Conservation (phyloP, 37 sponge, comb jelly and placozoan genomes). For the Aplysina aerophoba region DNA sequence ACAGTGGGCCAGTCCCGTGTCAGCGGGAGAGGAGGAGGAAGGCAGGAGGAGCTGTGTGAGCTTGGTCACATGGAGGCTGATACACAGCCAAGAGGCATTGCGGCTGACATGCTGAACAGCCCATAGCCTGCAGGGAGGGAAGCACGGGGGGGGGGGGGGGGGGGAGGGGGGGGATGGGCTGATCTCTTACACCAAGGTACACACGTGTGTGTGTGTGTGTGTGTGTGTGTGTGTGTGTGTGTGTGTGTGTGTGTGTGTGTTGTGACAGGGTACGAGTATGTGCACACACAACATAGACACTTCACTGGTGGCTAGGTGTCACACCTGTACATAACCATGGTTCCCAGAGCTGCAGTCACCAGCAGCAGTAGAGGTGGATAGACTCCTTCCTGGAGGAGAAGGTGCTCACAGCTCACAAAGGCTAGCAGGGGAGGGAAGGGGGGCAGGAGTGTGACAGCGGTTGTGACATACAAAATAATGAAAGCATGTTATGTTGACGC, state of each 20-base stretch:
- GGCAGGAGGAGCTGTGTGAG: slow-evolving; percentile 60
- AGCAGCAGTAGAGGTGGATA: slow-evolving; percentile 16
- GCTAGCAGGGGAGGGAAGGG: background rate
- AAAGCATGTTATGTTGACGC: no score
- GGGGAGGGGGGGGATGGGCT: background rate
- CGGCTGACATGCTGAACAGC: background rate
- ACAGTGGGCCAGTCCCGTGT: background rate
- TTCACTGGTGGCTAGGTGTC: no score
- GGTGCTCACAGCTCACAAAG: slow-evolving; percentile 27
- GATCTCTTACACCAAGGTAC: no score
- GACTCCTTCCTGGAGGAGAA: background rate
- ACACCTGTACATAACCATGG: slow-evolving; percentile 16
- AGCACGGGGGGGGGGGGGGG: background rate
- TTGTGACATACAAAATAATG: background rate
- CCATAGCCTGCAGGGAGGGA: slow-evolving; percentile 13
- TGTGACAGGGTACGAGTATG: no score
- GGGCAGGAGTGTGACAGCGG: background rate
- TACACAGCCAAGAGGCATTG: slow-evolving; percentile 19
- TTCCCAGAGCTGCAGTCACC: slow-evolving; percentile 7
- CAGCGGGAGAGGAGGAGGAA: slow-evolving; percentile 10
- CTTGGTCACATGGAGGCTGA: slow-evolving; percentile 65
- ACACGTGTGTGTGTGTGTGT: no score
- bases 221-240: no score
- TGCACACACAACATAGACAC: no score
- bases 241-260: no score